Base-by-base conservation (phyloP, 2,888 invertebrate species). In the Tipula vernalis region DNA sequence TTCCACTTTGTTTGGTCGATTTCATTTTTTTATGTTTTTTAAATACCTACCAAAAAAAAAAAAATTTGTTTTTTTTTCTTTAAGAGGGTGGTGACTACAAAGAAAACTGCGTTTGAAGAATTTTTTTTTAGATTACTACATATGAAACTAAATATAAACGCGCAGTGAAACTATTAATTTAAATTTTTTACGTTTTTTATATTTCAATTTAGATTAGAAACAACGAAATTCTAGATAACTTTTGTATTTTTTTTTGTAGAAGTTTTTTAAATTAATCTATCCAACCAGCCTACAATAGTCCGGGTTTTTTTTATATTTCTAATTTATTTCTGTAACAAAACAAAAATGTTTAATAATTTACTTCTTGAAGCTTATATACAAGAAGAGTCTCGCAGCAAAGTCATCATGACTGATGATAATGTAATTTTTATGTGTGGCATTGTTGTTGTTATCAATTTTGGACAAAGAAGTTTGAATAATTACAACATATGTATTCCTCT, bases 331-430 rank as follows among this genome's bases (percentile, higher is more conserved):
- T 28, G 6, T 51, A 57, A 71, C 18, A 71, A 18, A 71, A 71
- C 71, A 71, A 28, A 71, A 71, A 57, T 28, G 28, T 28, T 28
- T 71, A 71, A 28, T 71, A 71, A 71, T 71, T 28, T 71, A 71
- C 28, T 71, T 71, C 71, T n/a, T 71, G 71, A 71, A 71, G 18
- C 28, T 28, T n/a, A 15, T 13, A n/a, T 51, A 51, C 5, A 51
- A n/a, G 51, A 71, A 28, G 71, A 71, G 71, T 28, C 28, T 71
- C 71, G 10, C 71, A 71, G 71, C 71, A 71, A 71, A 28, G 71
- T 71, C 71, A 71, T 71, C 71, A 71, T 71, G 71, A 71, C 71
- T 71, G 71, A 71, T 71, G 71, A 71, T 71, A 71, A 71, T 71
- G 71, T 71, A 71, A 71, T 71, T 71, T 18, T 71, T 28, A 28